phyloP scores from a whole-genome alignment of 2,888 invertebrate genomes.

The Resseliella maxima region DNA sequence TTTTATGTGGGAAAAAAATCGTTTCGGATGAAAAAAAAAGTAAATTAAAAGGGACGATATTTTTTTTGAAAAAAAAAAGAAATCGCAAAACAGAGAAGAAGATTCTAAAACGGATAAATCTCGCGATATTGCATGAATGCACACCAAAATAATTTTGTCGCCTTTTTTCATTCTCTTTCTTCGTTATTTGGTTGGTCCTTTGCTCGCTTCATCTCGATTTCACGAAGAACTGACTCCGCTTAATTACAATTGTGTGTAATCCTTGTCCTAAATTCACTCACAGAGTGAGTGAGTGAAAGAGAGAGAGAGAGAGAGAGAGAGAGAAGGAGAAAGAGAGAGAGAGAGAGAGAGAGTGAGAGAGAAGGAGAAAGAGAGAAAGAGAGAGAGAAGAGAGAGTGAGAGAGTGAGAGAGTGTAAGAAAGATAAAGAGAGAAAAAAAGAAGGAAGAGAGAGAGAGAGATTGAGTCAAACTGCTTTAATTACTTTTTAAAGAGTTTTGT shows the following conservation, averaged over 20 bases:
- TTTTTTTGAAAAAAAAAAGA: not conserved
- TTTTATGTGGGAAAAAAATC: not conserved
- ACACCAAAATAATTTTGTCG: not conserved
- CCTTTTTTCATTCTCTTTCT: not conserved
- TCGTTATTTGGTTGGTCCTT: too few species aligned
- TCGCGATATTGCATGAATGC: not conserved
- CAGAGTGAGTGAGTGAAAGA: too few species aligned
- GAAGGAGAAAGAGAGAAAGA: too few species aligned
- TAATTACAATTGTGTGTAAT: not conserved
- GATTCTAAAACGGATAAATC: not conserved
- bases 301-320: too few species aligned
- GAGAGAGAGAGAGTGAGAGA: too few species aligned
- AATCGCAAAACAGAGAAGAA: not conserved
- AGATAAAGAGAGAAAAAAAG: too few species aligned
- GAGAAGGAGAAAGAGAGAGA: too few species aligned
- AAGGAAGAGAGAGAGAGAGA: too few species aligned
- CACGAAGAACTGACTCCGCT: not conserved
- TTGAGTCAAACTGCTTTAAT: not conserved
- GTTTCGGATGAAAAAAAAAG: not conserved
- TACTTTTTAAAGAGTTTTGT: slow-evolving; percentile 17
- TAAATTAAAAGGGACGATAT: not conserved
- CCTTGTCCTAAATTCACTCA: not conserved
- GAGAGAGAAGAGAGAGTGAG: too few species aligned
- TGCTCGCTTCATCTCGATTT: too few species aligned
- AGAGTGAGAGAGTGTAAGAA: too few species aligned